Percentiles rank a stretch among this genome's conserved stretches.
Evolutionary conservation across 1,140 invertebrate species (phyloP).

Genomic region (Dufourea novaeangliae): DNA sequence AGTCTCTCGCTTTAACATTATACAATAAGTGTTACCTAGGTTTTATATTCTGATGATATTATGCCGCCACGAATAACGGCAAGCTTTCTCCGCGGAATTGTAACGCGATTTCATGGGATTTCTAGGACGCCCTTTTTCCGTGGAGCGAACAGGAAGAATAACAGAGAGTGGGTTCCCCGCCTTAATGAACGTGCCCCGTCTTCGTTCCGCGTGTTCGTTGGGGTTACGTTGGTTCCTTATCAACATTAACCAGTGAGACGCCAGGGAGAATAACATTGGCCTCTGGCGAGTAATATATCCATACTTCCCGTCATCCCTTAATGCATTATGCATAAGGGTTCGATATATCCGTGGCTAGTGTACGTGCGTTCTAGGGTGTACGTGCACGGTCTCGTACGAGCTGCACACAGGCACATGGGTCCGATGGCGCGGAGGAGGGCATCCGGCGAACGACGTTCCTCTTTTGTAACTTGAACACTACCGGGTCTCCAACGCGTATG

Average conservation of each 20-base stretch:
- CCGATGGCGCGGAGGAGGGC: background rate
- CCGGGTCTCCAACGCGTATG: too few relatives aligned
- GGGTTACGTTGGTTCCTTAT: conserved; percentile 61
- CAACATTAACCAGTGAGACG: conserved; percentile 69
- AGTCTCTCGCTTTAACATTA: too few relatives aligned
- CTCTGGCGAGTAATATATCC: conserved; percentile 70
- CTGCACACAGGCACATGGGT: background rate
- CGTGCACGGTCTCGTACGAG: background rate
- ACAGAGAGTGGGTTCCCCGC: conserved; percentile 35
- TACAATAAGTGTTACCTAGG: background rate
- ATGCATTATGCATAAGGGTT: conserved; percentile 72
- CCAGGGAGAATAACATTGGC: conserved; percentile 69
- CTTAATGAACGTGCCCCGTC: conserved; percentile 59
- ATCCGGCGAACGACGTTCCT: conserved; percentile 3
- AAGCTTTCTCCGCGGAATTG: conserved; percentile 15
- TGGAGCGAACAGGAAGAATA: conserved; percentile 19
- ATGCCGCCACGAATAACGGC: conserved; percentile 1
- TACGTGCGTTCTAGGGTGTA: background rate
- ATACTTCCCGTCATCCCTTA: conserved; percentile 70
- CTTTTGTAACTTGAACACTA: background rate
- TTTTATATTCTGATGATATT: conserved; percentile 9
- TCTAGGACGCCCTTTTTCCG: conserved; percentile 6
- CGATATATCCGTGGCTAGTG: conserved; percentile 57
- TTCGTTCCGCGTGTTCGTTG: conserved; percentile 25
- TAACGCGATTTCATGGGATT: conserved; percentile 42